Evolutionary conservation across 2,888 invertebrate genomes (phyloP).

Genomic region (Harpagoxenus sublaevis): DNA sequence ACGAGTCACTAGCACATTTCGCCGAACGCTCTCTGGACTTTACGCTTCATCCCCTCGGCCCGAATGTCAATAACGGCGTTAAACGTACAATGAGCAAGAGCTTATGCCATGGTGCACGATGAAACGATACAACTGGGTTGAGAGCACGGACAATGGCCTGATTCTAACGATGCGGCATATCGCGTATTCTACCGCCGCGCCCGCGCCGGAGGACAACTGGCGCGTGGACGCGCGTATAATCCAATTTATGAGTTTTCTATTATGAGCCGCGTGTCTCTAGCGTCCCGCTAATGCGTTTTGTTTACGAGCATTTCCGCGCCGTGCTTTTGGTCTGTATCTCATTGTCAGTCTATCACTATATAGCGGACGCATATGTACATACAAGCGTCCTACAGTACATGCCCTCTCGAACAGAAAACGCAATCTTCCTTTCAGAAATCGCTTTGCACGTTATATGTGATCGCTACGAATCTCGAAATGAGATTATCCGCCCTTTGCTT

Average conservation of each 20-base stretch:
- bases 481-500: conserved; percentile 12
- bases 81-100: conserved; percentile 27
- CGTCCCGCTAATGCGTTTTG: conserved; percentile 30
- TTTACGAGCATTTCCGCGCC: conserved; percentile 17
- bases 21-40: conserved; percentile 11
- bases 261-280: conserved; percentile 40
- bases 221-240: conserved; percentile 66
- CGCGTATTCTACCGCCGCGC: conserved; percentile 34
- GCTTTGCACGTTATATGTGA: neutral
- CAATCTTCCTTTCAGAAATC: conserved; percentile 7
- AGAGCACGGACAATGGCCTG: conserved; percentile 58
- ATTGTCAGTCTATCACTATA: neutral
- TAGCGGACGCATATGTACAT: neutral
- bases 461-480: conserved; percentile 15
- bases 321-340: neutral
- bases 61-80: conserved; percentile 42
- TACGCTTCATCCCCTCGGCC: conserved; percentile 14
- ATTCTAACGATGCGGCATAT: conserved; percentile 46
- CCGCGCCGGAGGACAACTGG: conserved; percentile 51
- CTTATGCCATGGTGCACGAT: conserved; percentile 23
- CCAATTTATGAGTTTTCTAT: conserved; percentile 72
- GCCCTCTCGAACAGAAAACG: conserved; percentile 7
- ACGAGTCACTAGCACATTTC: conserved; percentile 23
- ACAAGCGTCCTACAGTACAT: neutral
- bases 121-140: conserved; percentile 38